Evolutionary conservation across 35 echinoderm and acorn worm species (phyloP).

Genomic region (Heliocidaris tuberculata): DNA sequence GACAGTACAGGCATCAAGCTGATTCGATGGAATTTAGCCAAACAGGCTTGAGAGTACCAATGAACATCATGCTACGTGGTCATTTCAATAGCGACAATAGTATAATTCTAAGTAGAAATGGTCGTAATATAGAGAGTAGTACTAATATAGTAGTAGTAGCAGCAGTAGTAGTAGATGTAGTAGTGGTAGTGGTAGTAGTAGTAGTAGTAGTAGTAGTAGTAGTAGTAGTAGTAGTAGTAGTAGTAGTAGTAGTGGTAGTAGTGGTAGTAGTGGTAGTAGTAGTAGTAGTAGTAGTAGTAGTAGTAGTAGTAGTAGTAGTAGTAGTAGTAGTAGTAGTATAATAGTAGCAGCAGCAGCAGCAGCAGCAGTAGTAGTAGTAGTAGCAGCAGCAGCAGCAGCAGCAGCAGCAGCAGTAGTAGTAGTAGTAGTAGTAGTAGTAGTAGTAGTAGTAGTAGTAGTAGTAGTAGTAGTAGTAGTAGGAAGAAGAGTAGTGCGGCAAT

Average conservation of each 20-base stretch:
- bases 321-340: background rate
- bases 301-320: background rate
- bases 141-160: background rate
- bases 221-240: background rate
- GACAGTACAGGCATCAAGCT: background rate
- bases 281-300: background rate
- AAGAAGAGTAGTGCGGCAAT: background rate
- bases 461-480: background rate
- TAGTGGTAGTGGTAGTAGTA: slow-evolving; percentile 35
- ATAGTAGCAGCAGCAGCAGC: background rate
- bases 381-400: slow-evolving; percentile 6
- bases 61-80: background rate
- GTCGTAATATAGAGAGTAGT: background rate
- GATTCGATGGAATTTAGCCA: background rate
- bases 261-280: no score
- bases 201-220: background rate
- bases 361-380: background rate
- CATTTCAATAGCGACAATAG: background rate
- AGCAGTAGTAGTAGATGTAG: slow-evolving; percentile 10
- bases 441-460: background rate
- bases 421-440: background rate
- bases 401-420: background rate
- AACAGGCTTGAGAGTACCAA: no score
- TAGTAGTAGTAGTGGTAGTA: background rate
- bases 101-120: background rate